Conservation (phyloP, 2,888 invertebrate genomes). For the Iphiclides podalirius region DNA sequence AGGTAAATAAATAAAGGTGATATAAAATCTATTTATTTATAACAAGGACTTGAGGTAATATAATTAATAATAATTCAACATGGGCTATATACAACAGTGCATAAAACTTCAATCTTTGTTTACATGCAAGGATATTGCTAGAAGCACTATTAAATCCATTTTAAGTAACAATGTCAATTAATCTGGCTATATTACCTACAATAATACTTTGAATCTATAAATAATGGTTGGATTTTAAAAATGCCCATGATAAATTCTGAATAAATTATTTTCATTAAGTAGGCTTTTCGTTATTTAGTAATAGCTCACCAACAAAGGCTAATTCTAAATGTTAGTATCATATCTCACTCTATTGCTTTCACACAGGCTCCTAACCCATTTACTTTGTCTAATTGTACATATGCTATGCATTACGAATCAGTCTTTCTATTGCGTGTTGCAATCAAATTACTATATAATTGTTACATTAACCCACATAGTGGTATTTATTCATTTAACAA, state of each 20-base stretch:
- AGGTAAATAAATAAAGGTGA: constrained; percentile 29
- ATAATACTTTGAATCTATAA: constrained; percentile 2
- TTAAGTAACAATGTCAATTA: background rate
- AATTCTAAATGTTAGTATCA: constrained; percentile 35
- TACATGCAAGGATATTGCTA: constrained; percentile 1
- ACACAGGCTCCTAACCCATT: constrained; percentile 34
- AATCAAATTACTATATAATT: constrained; percentile 43
- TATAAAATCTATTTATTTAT: constrained; percentile 31
- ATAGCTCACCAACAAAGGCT: constrained; percentile 43
- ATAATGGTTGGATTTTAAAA: background rate
- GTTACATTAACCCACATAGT: constrained; percentile 26
- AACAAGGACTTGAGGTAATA: constrained; percentile 41
- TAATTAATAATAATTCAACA: constrained; percentile 19
- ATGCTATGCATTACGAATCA: constrained; percentile 52
- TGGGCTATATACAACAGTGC: constrained; percentile 10
- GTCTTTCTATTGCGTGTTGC: constrained; percentile 57
- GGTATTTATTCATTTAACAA: constrained; percentile 25
- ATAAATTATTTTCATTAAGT: constrained; percentile 25
- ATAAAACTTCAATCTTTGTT: background rate
- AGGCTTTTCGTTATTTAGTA: constrained; percentile 34
- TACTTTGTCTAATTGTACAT: constrained; percentile 32
- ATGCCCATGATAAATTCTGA: background rate
- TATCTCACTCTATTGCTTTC: constrained; percentile 37
- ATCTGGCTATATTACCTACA: background rate
- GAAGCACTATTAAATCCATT: background rate